phyloP scores from a whole-genome alignment of 1,140 invertebrate genomes.

The Drosophila ercepeae region DNA sequence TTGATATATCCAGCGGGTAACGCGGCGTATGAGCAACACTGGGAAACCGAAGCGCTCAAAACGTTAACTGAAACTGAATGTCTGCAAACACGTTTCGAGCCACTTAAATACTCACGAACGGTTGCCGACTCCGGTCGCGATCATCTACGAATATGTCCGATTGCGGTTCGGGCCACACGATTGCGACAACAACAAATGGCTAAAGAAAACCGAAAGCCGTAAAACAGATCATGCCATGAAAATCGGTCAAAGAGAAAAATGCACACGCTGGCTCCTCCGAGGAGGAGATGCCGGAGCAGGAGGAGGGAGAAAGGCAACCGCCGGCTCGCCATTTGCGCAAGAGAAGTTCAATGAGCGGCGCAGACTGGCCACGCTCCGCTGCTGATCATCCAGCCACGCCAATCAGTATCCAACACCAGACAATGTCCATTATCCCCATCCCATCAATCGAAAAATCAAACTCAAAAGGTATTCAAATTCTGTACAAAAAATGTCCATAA shows the following conservation, averaged over 20 bases:
- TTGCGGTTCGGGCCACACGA: slow-evolving; percentile 24
- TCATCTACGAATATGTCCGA: slow-evolving; percentile 9
- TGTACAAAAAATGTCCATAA: no score
- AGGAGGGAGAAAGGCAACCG: background rate
- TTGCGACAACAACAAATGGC: slow-evolving; percentile 46
- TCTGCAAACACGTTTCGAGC: slow-evolving; percentile 74
- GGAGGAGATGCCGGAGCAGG: background rate
- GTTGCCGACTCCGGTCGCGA: slow-evolving; percentile 17
- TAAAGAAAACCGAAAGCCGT: slow-evolving; percentile 78
- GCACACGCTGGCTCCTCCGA: slow-evolving; percentile 56
- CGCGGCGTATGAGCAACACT: slow-evolving; percentile 53
- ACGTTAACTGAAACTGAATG: slow-evolving; percentile 73
- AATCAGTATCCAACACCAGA: slow-evolving; percentile 8
- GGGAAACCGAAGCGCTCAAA: slow-evolving; percentile 66
- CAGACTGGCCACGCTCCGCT: slow-evolving; percentile 61
- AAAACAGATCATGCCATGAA: slow-evolving; percentile 80
- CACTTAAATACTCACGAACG: slow-evolving; percentile 66
- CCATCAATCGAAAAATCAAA: background rate
- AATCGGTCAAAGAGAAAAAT: slow-evolving; percentile 81
- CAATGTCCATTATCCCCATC: background rate
- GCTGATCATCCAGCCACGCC: slow-evolving; percentile 27
- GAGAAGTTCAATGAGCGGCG: slow-evolving; percentile 75
- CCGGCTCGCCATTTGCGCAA: slow-evolving; percentile 63
- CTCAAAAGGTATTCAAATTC: background rate
- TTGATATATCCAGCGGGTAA: slow-evolving; percentile 52